phyloP scores from a whole-genome alignment of 2,888 invertebrate genomes.

The Cheilosia urbana region DNA sequence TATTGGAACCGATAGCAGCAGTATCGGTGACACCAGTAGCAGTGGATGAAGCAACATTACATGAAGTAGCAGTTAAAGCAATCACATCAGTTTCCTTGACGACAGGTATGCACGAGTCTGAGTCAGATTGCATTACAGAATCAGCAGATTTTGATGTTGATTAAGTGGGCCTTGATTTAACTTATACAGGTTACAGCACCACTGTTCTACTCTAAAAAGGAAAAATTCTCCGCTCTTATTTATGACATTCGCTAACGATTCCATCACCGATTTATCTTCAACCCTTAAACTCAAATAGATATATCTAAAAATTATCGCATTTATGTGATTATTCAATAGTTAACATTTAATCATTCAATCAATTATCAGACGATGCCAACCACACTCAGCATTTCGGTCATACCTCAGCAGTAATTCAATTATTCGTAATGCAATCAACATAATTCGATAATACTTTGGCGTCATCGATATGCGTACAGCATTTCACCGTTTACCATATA shows the following conservation, averaged over 20 bases:
- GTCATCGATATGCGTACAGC: conserved; percentile 30
- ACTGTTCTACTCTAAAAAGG: no score
- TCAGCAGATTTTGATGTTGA: no score
- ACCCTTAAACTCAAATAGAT: background rate
- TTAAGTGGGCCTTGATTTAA: no score
- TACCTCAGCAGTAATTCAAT: conserved; percentile 42
- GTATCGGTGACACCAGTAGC: no score
- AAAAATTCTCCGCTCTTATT: no score
- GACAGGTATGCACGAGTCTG: no score
- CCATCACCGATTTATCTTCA: background rate
- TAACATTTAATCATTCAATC: conserved; percentile 33
- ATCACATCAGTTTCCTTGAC: no score
- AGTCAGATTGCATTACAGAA: no score
- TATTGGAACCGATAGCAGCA: no score
- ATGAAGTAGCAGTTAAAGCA: no score
- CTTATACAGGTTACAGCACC: no score
- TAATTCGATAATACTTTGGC: conserved; percentile 41
- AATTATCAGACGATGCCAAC: conserved; percentile 19
- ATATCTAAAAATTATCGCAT: background rate
- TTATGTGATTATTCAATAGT: conserved; percentile 15
- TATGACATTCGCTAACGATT: background rate
- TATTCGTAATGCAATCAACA: conserved; percentile 36
- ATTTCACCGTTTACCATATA: background rate
- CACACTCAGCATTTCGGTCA: conserved; percentile 12
- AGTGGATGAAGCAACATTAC: no score